Evolutionary conservation across 2,113 vertebrate genomes (phyloP), one percentile per base, ranked within the genome.

Genomic region (Hucho hucho): DNA sequence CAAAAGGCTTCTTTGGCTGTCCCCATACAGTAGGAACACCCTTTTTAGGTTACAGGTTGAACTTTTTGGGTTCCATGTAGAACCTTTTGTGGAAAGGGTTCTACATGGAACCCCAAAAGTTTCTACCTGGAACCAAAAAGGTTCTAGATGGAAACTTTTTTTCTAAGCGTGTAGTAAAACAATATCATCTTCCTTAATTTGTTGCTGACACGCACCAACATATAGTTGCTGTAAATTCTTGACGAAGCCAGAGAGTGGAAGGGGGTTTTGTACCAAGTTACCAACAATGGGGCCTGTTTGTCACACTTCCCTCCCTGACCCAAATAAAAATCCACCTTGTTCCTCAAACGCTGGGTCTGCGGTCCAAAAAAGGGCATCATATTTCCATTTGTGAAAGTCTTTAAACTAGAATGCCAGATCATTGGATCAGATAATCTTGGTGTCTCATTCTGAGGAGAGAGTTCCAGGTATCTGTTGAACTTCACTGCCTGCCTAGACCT

Each of bases 401-500:
- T 80, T 86, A 87, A 85, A 73, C 64, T 26, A 28, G n/a, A 64
- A 13, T 26, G 25, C 7, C 81, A 75, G 46, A 61, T 68, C 25
- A 74, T 70, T 56, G 4, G 1, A 11, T 18, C 12, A 74, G 28
- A 76, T 18, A 63, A 29, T 80, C 76, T 67, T 26, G 16, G n/a
- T 25, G 11, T 61, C 58, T 22, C 2, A 22, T 24, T 61, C 53
- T n/a, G 18, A 61, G n/a, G n/a, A 59, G 9, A 53, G 5, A 53
- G 49, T 53, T 43, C 9, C 37, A 43, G 37, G 37, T 43, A 43
- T 53, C 49, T 4, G 16, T 53, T 18, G 4, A 53, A 53, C 12
- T 53, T 14, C 14, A 49, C 14, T 22, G 6, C n/a, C 18, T 61
- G 6, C 7, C 20, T 61, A 3, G 58, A 22, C 6, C 20, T 61